Evolutionary conservation across 2,113 vertebrate species (phyloP).

Genomic region (Saguinus imperator): DNA sequence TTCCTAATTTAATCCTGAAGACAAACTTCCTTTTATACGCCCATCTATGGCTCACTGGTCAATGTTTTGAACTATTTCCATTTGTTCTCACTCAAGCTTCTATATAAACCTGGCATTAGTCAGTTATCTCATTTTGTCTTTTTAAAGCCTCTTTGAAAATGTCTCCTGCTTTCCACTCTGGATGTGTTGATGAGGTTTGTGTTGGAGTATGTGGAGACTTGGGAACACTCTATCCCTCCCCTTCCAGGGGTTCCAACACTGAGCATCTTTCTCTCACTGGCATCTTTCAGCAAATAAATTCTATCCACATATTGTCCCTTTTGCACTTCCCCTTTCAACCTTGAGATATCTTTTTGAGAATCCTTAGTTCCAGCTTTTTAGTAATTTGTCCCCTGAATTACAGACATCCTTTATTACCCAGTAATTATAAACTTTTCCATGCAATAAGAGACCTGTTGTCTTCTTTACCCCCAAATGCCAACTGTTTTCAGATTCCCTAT

Average conservation of each 20-base stretch:
- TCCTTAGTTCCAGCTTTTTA: neutral
- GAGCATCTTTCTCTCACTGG: neutral
- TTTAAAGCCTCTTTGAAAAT: neutral
- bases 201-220: neutral
- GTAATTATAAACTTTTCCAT: neutral
- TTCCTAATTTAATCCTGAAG: neutral
- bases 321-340: neutral
- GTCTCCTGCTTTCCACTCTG: neutral
- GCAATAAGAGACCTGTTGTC: neutral
- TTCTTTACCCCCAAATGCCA: neutral
- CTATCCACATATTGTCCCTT: neutral
- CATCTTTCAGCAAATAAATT: neutral
- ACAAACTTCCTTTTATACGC: neutral
- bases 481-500: neutral
- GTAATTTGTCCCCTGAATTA: neutral
- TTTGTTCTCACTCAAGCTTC: neutral
- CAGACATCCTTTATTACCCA: neutral
- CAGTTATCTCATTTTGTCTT: neutral
- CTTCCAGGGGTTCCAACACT: neutral
- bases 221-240: neutral
- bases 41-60: neutral
- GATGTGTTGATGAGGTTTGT: neutral
- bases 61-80: neutral
- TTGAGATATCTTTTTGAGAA: neutral
- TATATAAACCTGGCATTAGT: neutral